Conservation (phyloP, 2,888 invertebrate species). For the Laothoe populi region DNA sequence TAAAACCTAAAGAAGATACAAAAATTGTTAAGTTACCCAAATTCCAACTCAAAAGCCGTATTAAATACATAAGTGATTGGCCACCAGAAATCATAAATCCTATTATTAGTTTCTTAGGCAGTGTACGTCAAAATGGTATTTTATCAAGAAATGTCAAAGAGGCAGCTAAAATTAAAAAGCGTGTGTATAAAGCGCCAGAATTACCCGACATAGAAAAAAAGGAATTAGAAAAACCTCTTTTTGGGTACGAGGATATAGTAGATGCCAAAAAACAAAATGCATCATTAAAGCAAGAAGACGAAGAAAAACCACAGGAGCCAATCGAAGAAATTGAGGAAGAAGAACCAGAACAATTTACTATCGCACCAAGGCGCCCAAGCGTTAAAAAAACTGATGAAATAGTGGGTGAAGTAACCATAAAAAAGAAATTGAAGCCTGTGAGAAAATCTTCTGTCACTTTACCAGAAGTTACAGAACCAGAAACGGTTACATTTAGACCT, state of each 20-base stretch:
- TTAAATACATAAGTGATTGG: constrained; percentile 86
- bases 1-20: constrained; percentile 77
- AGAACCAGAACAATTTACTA: constrained; percentile 70
- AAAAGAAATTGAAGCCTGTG: constrained; percentile 89
- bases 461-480: constrained; percentile 89
- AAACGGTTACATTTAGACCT: constrained; percentile 92
- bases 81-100: constrained; percentile 85
- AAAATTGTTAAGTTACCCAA: constrained; percentile 84
- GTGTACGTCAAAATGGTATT: constrained; percentile 86
- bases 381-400: constrained; percentile 81
- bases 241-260: constrained; percentile 79
- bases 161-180: constrained; percentile 86
- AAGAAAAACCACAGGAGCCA: constrained; percentile 37
- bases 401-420: constrained; percentile 88
- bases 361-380: constrained; percentile 71
- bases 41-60: constrained; percentile 89
- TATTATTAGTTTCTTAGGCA: constrained; percentile 80
- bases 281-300: constrained; percentile 32
- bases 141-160: constrained; percentile 89
- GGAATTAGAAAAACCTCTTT: constrained; percentile 83
- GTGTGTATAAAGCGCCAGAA: constrained; percentile 82
- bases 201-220: constrained; percentile 82
- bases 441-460: constrained; percentile 87
- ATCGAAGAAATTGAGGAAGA: constrained; percentile 54
- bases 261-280: constrained; percentile 60